Evolutionary conservation across 2,113 vertebrate genomes (phyloP).

Genomic region (Trogon melanurus): DNA sequence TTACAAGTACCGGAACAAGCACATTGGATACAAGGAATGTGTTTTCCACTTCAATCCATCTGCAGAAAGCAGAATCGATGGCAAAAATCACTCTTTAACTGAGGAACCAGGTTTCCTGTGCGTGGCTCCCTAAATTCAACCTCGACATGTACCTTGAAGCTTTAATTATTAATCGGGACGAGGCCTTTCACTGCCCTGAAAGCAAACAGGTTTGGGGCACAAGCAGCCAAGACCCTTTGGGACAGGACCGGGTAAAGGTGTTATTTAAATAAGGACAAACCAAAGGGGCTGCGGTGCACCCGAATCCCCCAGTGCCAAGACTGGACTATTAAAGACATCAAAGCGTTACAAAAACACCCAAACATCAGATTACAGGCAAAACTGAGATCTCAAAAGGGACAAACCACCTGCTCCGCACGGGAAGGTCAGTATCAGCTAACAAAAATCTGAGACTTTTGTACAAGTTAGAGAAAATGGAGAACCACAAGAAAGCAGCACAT

Average conservation of each 20-base stretch:
- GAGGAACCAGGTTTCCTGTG: not conserved
- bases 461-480: not conserved
- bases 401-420: not conserved
- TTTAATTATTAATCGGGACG: not conserved
- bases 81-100: not conserved
- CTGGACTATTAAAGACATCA: not conserved
- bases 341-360: not conserved
- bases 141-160: not conserved
- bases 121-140: not conserved
- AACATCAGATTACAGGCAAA: not conserved
- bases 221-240: not conserved
- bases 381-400: not conserved
- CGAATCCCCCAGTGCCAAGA: not conserved
- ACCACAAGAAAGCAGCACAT: not conserved
- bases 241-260: not conserved
- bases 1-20: not conserved
- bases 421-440: not conserved
- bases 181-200: not conserved
- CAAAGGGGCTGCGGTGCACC: not conserved
- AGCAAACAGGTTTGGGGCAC: not conserved
- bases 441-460: not conserved
- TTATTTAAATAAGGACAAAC: not conserved
- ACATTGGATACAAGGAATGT: not conserved
- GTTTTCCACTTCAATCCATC: not conserved
- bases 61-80: not conserved